Evolutionary conservation across 2,797 vertebrate species (phyloP).

Genomic region (Delichon dasypus): DNA sequence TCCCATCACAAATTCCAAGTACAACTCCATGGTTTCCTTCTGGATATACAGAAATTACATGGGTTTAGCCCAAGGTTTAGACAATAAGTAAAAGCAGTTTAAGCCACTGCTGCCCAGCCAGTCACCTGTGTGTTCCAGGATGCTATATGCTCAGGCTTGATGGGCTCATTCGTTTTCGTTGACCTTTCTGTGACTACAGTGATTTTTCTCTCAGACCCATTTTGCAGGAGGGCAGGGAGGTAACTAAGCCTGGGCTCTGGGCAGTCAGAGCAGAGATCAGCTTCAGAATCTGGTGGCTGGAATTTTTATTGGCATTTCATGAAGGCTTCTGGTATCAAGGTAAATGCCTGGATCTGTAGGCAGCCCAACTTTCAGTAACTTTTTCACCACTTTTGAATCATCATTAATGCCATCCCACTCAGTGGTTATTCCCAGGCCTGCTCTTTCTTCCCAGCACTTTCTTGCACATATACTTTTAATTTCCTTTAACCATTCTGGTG

Average conservation of each 20-base stretch:
- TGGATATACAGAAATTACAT: background rate
- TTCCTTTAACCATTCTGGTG: background rate
- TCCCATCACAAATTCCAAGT: background rate
- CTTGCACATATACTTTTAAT: background rate
- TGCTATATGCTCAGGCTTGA: background rate
- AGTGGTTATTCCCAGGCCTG: background rate
- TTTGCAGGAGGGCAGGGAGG: background rate
- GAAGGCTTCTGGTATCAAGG: background rate
- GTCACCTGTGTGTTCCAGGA: background rate
- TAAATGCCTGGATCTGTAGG: background rate
- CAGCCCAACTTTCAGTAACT: background rate
- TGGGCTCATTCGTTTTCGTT: background rate
- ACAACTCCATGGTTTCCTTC: background rate
- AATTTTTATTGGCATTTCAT: background rate
- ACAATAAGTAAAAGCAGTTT: background rate
- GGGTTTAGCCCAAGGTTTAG: background rate
- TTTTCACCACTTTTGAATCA: slow-evolving; percentile 5
- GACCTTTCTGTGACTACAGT: background rate
- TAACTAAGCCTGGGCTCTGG: background rate
- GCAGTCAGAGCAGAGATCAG: background rate
- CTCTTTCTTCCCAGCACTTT: background rate
- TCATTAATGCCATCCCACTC: slow-evolving; percentile 34
- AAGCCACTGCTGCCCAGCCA: background rate
- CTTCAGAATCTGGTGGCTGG: background rate
- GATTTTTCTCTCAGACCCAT: background rate